phyloP scores from a whole-genome alignment of 2,113 vertebrate genomes.

The Ciconia boyciana region DNA sequence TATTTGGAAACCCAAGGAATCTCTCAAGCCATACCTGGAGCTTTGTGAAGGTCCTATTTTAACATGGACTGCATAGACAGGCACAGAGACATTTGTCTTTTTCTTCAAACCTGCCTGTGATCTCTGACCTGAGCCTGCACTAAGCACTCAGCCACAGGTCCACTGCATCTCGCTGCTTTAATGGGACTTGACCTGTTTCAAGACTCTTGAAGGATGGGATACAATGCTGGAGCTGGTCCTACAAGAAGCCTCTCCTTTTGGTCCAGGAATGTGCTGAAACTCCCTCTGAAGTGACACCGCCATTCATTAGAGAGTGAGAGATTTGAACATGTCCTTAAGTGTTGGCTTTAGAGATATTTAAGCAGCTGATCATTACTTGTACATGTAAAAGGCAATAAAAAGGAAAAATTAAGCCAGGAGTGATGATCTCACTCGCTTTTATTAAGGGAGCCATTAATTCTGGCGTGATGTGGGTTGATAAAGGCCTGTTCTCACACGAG shows the following conservation, averaged over 20 bases:
- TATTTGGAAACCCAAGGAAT: background rate
- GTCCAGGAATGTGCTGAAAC: background rate
- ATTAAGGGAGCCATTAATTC: slow-evolving; percentile 41
- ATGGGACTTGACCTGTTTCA: background rate
- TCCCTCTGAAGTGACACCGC: background rate
- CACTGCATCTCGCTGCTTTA: background rate
- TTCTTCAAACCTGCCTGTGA: background rate
- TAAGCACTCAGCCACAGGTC: background rate
- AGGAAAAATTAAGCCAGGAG: slow-evolving; percentile 38
- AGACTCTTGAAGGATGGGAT: background rate
- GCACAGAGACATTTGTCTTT: background rate
- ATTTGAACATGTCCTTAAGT: background rate
- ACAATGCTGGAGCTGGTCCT: background rate
- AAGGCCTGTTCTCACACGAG: background rate
- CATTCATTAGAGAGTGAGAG: background rate
- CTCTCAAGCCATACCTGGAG: background rate
- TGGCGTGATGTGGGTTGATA: background rate
- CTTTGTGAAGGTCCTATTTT: background rate
- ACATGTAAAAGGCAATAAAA: slow-evolving; percentile 39
- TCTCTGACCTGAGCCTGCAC: background rate
- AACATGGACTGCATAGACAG: background rate
- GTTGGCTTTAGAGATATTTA: slow-evolving; percentile 26
- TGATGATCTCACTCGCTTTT: slow-evolving; percentile 47
- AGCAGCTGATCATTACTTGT: slow-evolving; percentile 49
- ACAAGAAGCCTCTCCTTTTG: background rate